Conservation (phyloP, 1,140 invertebrate species). For the Eueides isabella region DNA sequence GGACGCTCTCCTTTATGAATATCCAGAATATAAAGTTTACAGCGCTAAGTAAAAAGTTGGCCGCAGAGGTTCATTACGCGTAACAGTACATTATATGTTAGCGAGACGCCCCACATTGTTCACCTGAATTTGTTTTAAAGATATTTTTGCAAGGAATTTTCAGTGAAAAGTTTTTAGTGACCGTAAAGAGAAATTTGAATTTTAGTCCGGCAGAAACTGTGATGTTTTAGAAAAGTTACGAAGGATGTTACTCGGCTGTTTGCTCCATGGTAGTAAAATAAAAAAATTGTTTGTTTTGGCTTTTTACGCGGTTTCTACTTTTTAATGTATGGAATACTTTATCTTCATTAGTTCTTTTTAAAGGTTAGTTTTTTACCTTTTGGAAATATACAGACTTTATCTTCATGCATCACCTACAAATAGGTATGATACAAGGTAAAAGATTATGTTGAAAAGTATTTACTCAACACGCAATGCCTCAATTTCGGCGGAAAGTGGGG, state of each 20-base stretch:
- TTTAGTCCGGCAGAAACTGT: not conserved
- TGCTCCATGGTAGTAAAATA: not conserved
- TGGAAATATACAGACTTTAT: too few relatives aligned
- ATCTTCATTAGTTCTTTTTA: too few relatives aligned
- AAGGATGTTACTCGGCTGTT: not conserved
- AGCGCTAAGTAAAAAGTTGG: constrained; percentile 36
- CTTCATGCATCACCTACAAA: too few relatives aligned
- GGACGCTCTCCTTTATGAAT: constrained; percentile 24
- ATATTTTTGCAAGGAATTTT: constrained; percentile 23
- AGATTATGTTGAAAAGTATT: too few relatives aligned
- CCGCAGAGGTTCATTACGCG: constrained; percentile 29
- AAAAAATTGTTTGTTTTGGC: not conserved
- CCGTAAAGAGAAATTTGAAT: constrained; percentile 23
- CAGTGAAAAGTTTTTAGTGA: constrained; percentile 28
- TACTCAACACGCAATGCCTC: too few relatives aligned
- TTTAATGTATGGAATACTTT: too few relatives aligned
- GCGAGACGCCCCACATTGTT: constrained; percentile 26
- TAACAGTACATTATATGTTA: constrained; percentile 30
- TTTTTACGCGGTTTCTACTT: not conserved
- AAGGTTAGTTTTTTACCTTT: too few relatives aligned
- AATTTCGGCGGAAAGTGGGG: too few relatives aligned
- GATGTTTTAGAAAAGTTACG: constrained; percentile 14
- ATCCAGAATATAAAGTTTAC: constrained; percentile 33
- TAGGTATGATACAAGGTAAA: too few relatives aligned
- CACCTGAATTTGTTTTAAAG: constrained; percentile 28